Evolutionary conservation across 1,140 invertebrate species (phyloP), one percentile per base, ranked within the genome.

Genomic region (Leptinotarsa undecemlineata): DNA sequence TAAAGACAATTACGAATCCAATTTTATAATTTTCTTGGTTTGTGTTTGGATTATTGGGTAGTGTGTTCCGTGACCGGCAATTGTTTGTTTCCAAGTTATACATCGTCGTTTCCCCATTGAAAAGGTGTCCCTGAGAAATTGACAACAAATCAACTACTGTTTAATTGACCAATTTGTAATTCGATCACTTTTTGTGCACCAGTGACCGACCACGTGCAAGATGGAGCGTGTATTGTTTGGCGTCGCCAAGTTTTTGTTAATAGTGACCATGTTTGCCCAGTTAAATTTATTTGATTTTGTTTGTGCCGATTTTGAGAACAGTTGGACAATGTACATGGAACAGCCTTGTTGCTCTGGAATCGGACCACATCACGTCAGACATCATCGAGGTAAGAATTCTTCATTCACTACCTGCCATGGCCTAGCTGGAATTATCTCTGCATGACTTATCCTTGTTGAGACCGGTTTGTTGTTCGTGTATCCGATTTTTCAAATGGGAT

Each of bases 311-410:
- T 85, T 85, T 72, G 84, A 85, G 73, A 85, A 85, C 79, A 85
- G 83, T 72, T 85, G 84, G 84, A 85, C 83, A 15, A 85, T 85
- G 84, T 85, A 84, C 72, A 81, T 81, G 79, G 84, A 85, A 74
- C 84, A 85, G 72, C 84, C 84, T 13, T 85, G 84, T 63, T 85
- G 84, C 77, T 80, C 81, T 14, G 80, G 82, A 11, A 80, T 21
- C 48, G 80, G 79, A 51, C 83, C 79, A 69, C 84, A 85, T 79
- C 84, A 85, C 68, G 82, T 85, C 68, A 74, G 84, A 67, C 84
- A 85, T 84, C 84, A 85, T 68, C 84, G 84, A 85, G 84, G 84
- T 84, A 67, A 61, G 80, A 80, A 70, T 66, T 70, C 60, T 74
- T 62, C 71, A 17, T 57, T n/a, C n/a, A n/a, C 51, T 57, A 57